Percentiles rank a stretch among this genome's conserved stretches.
phyloP scores from a whole-genome alignment of 2,797 vertebrate genomes.

The Galaxias olidus region DNA sequence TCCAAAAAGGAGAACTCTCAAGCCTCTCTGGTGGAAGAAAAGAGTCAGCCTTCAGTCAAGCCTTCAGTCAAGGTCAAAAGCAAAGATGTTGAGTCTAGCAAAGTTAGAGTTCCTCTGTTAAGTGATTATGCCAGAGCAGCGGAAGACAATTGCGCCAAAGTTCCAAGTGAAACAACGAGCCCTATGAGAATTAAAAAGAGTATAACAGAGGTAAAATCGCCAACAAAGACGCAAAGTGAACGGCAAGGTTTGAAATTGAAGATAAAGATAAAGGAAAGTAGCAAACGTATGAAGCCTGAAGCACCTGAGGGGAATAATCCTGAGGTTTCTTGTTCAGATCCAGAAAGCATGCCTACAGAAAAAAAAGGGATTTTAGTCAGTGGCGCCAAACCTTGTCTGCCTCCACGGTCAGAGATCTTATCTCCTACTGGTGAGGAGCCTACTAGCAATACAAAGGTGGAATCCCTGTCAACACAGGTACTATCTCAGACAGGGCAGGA shows the following conservation, averaged over 20 bases:
- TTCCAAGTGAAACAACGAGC: conserved; percentile 9
- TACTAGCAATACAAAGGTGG: no score
- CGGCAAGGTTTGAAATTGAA: conserved; percentile 13
- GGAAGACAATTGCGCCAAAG: conserved; percentile 22
- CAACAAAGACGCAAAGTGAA: conserved; percentile 24
- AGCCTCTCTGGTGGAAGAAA: conserved; percentile 12
- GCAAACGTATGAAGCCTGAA: no score
- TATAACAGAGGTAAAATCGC: conserved; percentile 19
- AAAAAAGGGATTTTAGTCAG: conserved; percentile 10
- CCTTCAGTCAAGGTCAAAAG: conserved; percentile 27
- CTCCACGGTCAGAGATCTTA: no score
- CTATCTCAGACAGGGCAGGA: conserved; percentile 16
- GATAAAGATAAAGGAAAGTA: no score
- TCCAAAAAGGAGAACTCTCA: conserved; percentile 13
- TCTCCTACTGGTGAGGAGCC: no score
- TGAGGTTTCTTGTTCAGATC: no score
- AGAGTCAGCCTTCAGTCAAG: conserved; percentile 16
- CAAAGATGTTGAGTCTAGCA: conserved; percentile 19
- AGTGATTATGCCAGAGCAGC: background rate
- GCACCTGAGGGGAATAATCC: no score
- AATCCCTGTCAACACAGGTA: background rate
- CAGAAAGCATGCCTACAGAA: no score
- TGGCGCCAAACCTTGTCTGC: no score
- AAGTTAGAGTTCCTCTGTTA: background rate
- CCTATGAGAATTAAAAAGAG: no score